Evolutionary conservation across 2,797 vertebrate species (phyloP).

Genomic region (Anguilla megastoma): DNA sequence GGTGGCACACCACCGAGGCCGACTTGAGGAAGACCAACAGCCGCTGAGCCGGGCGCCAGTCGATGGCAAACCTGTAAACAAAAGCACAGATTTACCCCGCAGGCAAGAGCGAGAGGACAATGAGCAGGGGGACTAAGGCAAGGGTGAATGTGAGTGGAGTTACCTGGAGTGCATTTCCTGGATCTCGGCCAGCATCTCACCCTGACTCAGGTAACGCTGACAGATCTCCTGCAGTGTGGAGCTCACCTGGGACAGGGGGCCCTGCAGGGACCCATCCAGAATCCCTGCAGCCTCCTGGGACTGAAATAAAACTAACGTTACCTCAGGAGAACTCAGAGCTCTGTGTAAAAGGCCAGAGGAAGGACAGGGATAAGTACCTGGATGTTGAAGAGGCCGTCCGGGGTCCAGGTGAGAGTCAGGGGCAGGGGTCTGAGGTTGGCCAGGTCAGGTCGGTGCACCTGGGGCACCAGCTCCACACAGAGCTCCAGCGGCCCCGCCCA

Average conservation of each 20-base stretch:
- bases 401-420: slow-evolving; percentile 59
- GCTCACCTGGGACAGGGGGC: slow-evolving; percentile 54
- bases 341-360: not conserved
- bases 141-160: not conserved
- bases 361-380: slow-evolving; percentile 52
- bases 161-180: slow-evolving; percentile 71
- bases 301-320: slow-evolving; percentile 28
- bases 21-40: slow-evolving; percentile 71
- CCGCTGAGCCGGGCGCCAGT: slow-evolving; percentile 69
- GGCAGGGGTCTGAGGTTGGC: slow-evolving; percentile 60
- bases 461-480: slow-evolving; percentile 64
- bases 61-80: slow-evolving; percentile 69
- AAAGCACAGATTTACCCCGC: not conserved
- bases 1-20: slow-evolving; percentile 61
- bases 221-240: slow-evolving; percentile 61
- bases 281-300: slow-evolving; percentile 50
- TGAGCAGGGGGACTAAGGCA: too few relatives aligned
- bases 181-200: slow-evolving; percentile 71
- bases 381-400: slow-evolving; percentile 58
- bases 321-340: not conserved
- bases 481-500: slow-evolving; percentile 62
- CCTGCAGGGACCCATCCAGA: slow-evolving; percentile 48
- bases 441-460: slow-evolving; percentile 25
- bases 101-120: not conserved
- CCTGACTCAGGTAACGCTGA: slow-evolving; percentile 65